phyloP scores from a whole-genome alignment of 2,113 vertebrate species.

The Psittacula cyanocephala region DNA sequence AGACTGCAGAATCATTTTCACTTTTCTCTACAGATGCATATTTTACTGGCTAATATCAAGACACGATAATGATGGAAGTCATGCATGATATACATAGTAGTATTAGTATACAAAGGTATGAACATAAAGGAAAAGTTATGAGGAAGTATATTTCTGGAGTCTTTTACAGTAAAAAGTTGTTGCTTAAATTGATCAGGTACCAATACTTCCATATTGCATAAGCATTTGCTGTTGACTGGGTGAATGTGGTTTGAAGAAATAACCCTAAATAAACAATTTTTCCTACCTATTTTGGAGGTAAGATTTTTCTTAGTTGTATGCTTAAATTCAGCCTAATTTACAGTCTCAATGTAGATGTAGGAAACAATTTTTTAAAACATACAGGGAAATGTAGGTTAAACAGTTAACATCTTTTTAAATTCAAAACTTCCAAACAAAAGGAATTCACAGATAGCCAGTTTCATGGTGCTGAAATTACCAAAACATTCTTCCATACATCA shows the following conservation, averaged over 20 bases:
- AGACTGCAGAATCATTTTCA: neutral
- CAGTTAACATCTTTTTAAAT: neutral
- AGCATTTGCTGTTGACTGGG: neutral
- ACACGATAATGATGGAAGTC: neutral
- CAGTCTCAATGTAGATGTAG: neutral
- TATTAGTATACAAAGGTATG: neutral
- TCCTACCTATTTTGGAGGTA: neutral
- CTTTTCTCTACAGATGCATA: neutral
- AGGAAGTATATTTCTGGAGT: neutral
- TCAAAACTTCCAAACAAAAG: neutral
- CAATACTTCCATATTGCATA: neutral
- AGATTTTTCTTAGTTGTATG: neutral
- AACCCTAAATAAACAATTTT: neutral
- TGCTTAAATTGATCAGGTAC: neutral
- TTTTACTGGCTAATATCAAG: neutral
- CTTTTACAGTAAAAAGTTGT: neutral
- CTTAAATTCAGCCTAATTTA: neutral
- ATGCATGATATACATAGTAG: neutral
- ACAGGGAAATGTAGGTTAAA: neutral
- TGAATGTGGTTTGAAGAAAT: neutral
- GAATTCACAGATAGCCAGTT: constrained; percentile 13
- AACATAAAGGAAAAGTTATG: neutral
- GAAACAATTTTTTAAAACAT: neutral
- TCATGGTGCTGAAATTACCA: neutral
- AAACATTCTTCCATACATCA: constrained; percentile 5